Evolutionary conservation across 2,113 vertebrate genomes (phyloP).

Genomic region (Cyphomyrus plagiostoma): DNA sequence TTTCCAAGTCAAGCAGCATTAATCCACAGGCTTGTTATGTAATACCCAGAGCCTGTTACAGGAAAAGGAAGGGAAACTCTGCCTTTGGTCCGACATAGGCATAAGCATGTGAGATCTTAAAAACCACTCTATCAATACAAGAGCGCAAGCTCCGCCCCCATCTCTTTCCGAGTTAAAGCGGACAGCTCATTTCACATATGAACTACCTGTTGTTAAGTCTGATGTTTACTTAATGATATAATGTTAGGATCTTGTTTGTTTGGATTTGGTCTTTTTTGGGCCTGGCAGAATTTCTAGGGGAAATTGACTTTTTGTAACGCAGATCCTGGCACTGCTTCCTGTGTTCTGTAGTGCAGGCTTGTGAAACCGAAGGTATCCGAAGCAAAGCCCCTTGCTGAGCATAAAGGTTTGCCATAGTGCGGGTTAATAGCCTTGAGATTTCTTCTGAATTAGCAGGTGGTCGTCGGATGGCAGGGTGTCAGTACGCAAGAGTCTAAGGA

Average conservation of each 20-base stretch:
- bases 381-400: not conserved
- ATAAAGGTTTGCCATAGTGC: not conserved
- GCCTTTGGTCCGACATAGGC: not conserved
- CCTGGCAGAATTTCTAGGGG: not conserved
- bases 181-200: not conserved
- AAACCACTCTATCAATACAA: not conserved
- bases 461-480: not conserved
- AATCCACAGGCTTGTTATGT: constrained; percentile 17
- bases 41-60: constrained; percentile 16
- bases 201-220: not conserved
- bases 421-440: not conserved
- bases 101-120: not conserved
- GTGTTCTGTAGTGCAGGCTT: not conserved
- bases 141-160: not conserved
- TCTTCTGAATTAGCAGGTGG: not conserved
- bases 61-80: not conserved
- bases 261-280: not conserved
- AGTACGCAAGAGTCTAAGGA: not conserved
- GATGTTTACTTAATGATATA: not conserved
- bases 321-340: not conserved
- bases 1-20: constrained; percentile 14
- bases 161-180: not conserved
- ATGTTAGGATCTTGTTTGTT: not conserved
- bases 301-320: not conserved
- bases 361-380: not conserved